Conservation (phyloP, 2,888 invertebrate genomes). For the Drosophila fulvimacula region DNA sequence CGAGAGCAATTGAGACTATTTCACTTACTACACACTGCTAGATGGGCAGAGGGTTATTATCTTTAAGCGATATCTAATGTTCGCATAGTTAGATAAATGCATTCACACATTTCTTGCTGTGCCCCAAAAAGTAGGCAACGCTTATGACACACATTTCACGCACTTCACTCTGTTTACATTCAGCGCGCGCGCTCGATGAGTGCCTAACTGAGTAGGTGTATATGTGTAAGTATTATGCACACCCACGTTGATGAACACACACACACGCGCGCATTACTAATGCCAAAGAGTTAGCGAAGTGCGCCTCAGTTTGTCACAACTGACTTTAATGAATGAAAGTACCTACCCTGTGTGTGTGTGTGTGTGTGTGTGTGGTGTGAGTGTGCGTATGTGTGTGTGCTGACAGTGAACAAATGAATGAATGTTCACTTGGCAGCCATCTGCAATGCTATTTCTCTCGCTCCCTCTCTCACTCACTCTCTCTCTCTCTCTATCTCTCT, state of each 20-base stretch:
- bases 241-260: not conserved
- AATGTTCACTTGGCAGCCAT: constrained; percentile 36
- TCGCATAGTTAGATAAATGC: constrained; percentile 6
- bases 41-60: not conserved
- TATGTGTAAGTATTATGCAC: constrained; percentile 10
- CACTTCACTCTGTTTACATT: constrained; percentile 41
- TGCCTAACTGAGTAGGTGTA: constrained; percentile 6
- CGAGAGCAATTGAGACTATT: not conserved
- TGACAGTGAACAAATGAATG: constrained; percentile 57
- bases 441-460: constrained; percentile 20
- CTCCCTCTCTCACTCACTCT: constrained; percentile 1
- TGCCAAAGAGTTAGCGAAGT: constrained; percentile 49
- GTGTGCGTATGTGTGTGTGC: constrained; percentile 22
- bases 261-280: constrained; percentile 14
- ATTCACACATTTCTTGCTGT: not conserved
- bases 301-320: constrained; percentile 37
- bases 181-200: not conserved
- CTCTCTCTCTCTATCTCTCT: not conserved
- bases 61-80: constrained; percentile 1
- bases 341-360: constrained; percentile 35
- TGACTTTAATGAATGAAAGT: constrained; percentile 68
- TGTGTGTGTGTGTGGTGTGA: constrained; percentile 16
- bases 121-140: constrained; percentile 48
- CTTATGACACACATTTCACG: constrained; percentile 43
- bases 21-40: not conserved